Base-by-base conservation (phyloP, 2,797 vertebrate species). In the Dryobates pubescens region DNA sequence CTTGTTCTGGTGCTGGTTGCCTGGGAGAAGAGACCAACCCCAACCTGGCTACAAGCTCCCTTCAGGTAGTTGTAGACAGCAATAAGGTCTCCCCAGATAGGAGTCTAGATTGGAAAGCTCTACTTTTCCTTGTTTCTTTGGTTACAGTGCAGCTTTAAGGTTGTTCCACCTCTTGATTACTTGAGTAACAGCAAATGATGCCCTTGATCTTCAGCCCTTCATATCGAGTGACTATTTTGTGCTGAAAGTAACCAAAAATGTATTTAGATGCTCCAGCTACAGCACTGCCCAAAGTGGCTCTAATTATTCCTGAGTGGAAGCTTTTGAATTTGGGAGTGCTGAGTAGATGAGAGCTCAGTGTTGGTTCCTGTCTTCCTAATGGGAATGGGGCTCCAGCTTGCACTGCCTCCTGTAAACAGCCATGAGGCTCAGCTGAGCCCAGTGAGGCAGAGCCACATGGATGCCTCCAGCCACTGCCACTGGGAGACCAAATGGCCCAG, bases 291-390 rank as follows among this genome's bases (percentile, higher is more conserved):
- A 53, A 87, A 92, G 59, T 76, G 67, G 29, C 43, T 89, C 59
- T 87, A 90, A 80, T 88, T 82, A 77, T 86, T 94, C 43, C 63
- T 63, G 67, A 93, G 89, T 75, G 63, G 49, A 92, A 82, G 82
- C 63, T 81, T 86, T 85, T 86, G 75, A 82, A 54, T 87, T 69
- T 59, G 80, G 56, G 13, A 43, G 38, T 77, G 49, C 41, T 34
- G 70, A 89, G 86, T 59, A 94, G 82, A 26, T 61, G 84, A 85
- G 81, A 83, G 59, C 76, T 75, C 47, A 3, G 45, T 18, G 71
- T 81, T 78, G 53, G 63, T 27, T 73, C 26, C n/a, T 78, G 58
- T 24, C 67, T 63, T 47, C n/a, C 41, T 0, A 1, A 6, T 6
- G 54, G 64, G 41, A 68, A 75, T 49, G 80, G 32, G 17, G 26